Evolutionary conservation across 2,113 vertebrate species (phyloP), one percentile per base, ranked within the genome.

Genomic region (Oreochromis spilurus): DNA sequence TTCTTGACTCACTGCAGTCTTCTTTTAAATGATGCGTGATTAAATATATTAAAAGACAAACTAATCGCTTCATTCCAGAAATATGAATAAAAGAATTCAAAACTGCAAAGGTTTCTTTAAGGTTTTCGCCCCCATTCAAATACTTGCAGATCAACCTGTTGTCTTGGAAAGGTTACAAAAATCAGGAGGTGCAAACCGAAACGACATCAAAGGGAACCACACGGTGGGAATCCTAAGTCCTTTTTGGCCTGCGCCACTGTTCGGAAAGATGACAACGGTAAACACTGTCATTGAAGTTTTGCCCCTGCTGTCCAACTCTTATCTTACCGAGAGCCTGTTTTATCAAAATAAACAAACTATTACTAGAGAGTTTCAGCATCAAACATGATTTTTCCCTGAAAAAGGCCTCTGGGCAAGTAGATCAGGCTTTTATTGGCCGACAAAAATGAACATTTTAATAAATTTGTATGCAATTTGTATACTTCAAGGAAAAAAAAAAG

Each of bases 391-490:
- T 2, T 17, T 31, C 26, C 57, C 26, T 29, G 26, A 60, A 60
- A 58, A 31, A 0, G 36, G 1, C n/a, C 38, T 43, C n/a, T 6
- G 65, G 24, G 40, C 67, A 48, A 48, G 26, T 17, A 48, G 9
- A 48, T 1, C 40, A 11, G 21, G 40, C 1, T 29, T 72, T 72
- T 72, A 29, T 40, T 72, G 21, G 67, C 9, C 21, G 13, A 4
- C 13, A 26, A 5, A 72, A 3, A 45, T 26, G 6, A 5, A 26
- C 5, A 48, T 29, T 48, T 72, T 48, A 72, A 72, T 72, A 3
- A 6, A 45, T 72, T 48, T 48, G 21, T 11, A 45, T 1, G 0
- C 0, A 43, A 40, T 14, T 70, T 24, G 38, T 24, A 43, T 0
- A 70, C 4, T 43, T 70, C 1, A 14, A 67, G 34, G 60, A 0